A percentile compares a stretch with the other conserved stretches of the same genome.
These are phyloP conservation scores for Pharmacophagus antenor DNA, from an alignment of 2,888 invertebrate species.

Conservation along the genomic window DNA sequence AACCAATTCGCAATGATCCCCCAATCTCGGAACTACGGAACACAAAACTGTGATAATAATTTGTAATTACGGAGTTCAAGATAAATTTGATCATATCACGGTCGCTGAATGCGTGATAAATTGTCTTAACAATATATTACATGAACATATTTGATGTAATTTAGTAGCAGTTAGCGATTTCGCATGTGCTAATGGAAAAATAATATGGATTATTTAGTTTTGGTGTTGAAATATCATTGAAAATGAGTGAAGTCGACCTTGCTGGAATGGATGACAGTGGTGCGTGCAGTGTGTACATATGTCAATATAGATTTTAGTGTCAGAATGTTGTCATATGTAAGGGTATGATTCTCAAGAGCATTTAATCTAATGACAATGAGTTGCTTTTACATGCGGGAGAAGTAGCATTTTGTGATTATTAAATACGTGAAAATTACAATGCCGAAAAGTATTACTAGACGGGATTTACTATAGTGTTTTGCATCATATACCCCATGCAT, in stretches of 20 bases:
- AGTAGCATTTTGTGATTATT: too few relatives aligned
- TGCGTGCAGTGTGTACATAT: neutral
- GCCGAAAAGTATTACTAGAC: too few relatives aligned
- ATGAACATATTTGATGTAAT: slow-evolving; percentile 15
- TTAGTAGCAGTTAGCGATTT: slow-evolving; percentile 24
- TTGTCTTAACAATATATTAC: slow-evolving; percentile 23
- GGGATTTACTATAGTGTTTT: too few relatives aligned
- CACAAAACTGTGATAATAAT: neutral
- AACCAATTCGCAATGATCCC: slow-evolving; percentile 16
- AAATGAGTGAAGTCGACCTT: slow-evolving; percentile 34
- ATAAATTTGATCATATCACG: slow-evolving; percentile 24
- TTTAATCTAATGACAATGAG: too few relatives aligned
- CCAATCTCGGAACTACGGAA: neutral
- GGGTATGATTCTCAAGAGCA: too few relatives aligned
- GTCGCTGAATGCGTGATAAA: slow-evolving; percentile 24
- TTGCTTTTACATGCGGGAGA: too few relatives aligned
- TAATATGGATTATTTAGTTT: neutral
- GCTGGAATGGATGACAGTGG: slow-evolving; percentile 20
- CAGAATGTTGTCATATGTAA: too few relatives aligned
- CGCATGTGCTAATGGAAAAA: slow-evolving; percentile 18
- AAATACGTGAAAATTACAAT: too few relatives aligned
- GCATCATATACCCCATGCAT: too few relatives aligned
- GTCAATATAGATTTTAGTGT: neutral
- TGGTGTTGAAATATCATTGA: slow-evolving; percentile 10
- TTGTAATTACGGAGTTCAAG: slow-evolving; percentile 3